Evolutionary conservation across 2,113 vertebrate genomes (phyloP), one percentile per base, ranked within the genome.

Genomic region (Gila orcuttii): DNA sequence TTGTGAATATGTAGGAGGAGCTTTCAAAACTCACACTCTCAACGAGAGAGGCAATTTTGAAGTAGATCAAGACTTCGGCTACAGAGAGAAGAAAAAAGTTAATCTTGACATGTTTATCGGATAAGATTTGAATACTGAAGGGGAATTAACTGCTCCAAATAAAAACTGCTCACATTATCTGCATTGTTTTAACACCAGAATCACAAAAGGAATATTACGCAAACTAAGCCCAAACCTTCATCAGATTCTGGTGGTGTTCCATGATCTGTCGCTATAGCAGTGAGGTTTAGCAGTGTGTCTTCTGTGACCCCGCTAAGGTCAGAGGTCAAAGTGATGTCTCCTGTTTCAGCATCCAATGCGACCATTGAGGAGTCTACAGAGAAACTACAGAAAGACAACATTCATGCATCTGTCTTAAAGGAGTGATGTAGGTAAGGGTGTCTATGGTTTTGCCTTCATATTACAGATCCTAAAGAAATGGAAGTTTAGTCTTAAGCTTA

Each of bases 1-100:
- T 3, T 42, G 87, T 93, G 91, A 96, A 96, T 89, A 90, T 90
- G 11, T 96, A 96, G 89, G 84, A 93, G 90, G 92, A 86, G 66
- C 52, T 93, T 21, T 82, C 50, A 42, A 96, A 96, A 42, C 13
- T 50, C 86, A 96, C 83, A 1, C 47, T 50, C 0, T 95, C 95
- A 1, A 42, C 74, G 19, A 85, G 42, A 36, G 91, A 88, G 3
- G 75, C 76, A 0, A 81, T 59, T 90, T 90, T 85, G 89, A 96
- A 82, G n/a, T 90, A 85, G 52, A 96, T 82, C 42, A 85, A 88
- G 4, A 96, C 92, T 4, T 52, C 66, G 1, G 79, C 96, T 96
- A 21, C 12, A 4, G 4, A 80, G 15, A 33, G 12, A 79, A 87
- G 19, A 45, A 75, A n/a, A 21, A 64, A 47, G 21, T 9, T 69